These are phyloP conservation scores for Monopis laevigella DNA, from an alignment of 2,888 invertebrate genomes.

Conservation along the genomic window DNA sequence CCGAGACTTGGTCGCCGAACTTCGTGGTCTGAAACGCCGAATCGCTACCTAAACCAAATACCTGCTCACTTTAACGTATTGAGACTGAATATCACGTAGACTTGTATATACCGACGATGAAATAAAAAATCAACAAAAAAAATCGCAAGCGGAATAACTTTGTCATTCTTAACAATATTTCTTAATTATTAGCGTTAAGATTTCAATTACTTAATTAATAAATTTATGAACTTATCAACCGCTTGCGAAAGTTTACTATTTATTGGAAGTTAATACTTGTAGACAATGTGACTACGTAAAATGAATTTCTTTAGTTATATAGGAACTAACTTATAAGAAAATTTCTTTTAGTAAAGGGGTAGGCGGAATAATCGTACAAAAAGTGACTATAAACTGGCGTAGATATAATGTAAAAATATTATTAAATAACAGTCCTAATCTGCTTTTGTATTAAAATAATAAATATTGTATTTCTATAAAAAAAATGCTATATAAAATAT, in stretches of 20 bases:
- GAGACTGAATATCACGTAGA: conserved; percentile 64
- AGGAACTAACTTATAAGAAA: no score
- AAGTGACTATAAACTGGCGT: conserved; percentile 49
- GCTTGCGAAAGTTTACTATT: no score
- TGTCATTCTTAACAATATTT: no score
- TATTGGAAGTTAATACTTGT: neutral
- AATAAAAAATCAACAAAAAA: conserved; percentile 11
- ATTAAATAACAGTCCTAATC: conserved; percentile 7
- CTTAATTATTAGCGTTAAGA: no score
- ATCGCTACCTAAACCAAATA: conserved; percentile 56
- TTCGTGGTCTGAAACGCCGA: conserved; percentile 71
- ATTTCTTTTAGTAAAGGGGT: conserved; percentile 28
- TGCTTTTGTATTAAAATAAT: no score
- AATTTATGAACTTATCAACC: no score
- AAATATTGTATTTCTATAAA: no score
- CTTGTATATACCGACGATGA: conserved; percentile 32
- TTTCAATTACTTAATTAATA: no score
- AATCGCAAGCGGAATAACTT: conserved; percentile 3
- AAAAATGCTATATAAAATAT: neutral
- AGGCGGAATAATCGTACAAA: conserved; percentile 52
- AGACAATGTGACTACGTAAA: no score
- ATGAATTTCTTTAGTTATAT: no score
- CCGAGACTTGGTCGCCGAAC: conserved; percentile 70
- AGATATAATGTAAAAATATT: neutral
- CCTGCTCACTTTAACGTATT: conserved; percentile 46